Evolutionary conservation across 2,113 vertebrate genomes (phyloP).

Genomic region (Rhinolophus ferrumequinum): DNA sequence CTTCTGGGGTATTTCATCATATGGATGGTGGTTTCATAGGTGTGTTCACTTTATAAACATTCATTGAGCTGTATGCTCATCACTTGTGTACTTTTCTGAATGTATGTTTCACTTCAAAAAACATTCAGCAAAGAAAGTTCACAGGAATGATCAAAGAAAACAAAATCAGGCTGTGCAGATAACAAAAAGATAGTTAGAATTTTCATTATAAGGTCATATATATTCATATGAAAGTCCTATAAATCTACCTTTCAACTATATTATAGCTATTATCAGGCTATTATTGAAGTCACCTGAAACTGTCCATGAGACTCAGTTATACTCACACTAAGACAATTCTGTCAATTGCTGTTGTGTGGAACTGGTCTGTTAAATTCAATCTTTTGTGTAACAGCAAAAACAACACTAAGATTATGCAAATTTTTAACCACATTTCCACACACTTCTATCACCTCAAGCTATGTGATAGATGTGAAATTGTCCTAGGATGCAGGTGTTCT

Average conservation of each 20-base stretch:
- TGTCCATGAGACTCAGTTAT: background rate
- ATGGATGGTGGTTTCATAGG: background rate
- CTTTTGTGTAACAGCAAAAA: conserved; percentile 62
- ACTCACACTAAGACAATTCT: background rate
- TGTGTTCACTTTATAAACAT: background rate
- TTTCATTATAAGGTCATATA: background rate
- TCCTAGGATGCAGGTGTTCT: conserved; percentile 56
- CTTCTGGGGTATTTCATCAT: background rate
- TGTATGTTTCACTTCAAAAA: conserved; percentile 15
- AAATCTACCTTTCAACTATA: conserved; percentile 1
- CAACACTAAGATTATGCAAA: conserved; percentile 61
- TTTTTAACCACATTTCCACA: conserved; percentile 31
- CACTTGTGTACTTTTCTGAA: background rate
- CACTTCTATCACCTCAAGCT: background rate
- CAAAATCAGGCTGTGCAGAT: background rate
- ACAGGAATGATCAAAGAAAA: background rate
- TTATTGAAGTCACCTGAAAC: background rate
- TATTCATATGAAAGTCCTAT: background rate
- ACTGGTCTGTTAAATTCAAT: conserved; percentile 38
- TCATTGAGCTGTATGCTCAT: background rate
- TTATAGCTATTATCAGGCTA: background rate
- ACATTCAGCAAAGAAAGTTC: background rate
- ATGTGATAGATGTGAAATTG: conserved; percentile 70
- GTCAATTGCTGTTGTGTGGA: background rate
- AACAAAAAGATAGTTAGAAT: background rate